These are phyloP conservation scores for Neosilurus mollespiculum DNA, from an alignment of 2,797 vertebrate genomes.

Conservation along the genomic window DNA sequence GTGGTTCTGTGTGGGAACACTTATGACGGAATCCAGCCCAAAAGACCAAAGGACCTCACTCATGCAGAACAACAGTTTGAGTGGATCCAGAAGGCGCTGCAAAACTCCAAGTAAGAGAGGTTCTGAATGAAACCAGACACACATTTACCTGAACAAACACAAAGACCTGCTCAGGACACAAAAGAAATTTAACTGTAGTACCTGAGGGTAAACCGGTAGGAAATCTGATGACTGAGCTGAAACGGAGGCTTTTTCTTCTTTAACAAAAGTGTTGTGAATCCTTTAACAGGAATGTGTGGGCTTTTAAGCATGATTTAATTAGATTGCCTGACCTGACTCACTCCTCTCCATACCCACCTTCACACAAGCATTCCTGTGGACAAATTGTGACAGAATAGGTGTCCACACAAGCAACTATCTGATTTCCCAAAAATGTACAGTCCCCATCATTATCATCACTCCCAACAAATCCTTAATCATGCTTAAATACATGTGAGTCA, in stretches of 20 bases:
- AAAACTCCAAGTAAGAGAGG: slow-evolving; percentile 58
- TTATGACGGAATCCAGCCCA: slow-evolving; percentile 58
- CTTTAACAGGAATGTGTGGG: slow-evolving; percentile 40
- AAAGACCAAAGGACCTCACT: slow-evolving; percentile 52
- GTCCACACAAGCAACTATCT: neutral
- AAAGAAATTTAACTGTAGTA: neutral
- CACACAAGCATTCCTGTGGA: slow-evolving; percentile 38
- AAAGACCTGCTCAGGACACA: neutral
- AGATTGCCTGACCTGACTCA: slow-evolving; percentile 31
- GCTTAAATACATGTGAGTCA: neutral
- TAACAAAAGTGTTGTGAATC: slow-evolving; percentile 14
- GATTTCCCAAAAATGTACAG: neutral
- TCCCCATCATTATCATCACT: neutral
- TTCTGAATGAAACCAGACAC: slow-evolving; percentile 6
- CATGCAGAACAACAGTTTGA: slow-evolving; percentile 60
- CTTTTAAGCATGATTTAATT: slow-evolving; percentile 42
- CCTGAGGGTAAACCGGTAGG: slow-evolving; percentile 11
- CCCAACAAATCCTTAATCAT: neutral
- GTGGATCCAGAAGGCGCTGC: slow-evolving; percentile 65
- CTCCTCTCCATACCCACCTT: slow-evolving; percentile 31
- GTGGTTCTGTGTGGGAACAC: slow-evolving; percentile 72
- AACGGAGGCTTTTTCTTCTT: neutral
- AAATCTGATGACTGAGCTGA: neutral
- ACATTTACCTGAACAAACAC: neutral
- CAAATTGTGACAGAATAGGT: slow-evolving; percentile 6